Base-by-base conservation (phyloP, 53 echinoderm and acorn worm species). In the Actinopyga echinites region DNA sequence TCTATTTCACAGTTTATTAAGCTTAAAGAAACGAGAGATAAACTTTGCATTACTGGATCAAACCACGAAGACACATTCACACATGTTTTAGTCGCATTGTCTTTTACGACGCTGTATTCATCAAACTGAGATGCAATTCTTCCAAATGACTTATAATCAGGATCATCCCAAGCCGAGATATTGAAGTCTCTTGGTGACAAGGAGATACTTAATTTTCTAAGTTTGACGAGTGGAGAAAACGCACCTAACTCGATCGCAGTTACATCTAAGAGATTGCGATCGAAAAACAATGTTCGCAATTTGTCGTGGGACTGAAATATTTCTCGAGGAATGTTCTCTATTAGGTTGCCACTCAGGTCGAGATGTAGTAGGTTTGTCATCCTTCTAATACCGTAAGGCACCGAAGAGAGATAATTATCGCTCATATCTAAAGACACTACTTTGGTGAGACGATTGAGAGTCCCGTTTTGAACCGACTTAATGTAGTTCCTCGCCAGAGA, bases 351-450 rank as follows among this genome's bases (percentile, higher is more conserved):
- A 25, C 40, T 30, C 23, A 71, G n/a, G 22, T 71, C 71, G 8
- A 71, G 26, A 44, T 40, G 19, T 44, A 40, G 71, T 26, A 71
- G 40, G 21, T 71, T 71, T 13, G 19, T 71, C 71, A 71, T 71
- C 34, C 25, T 21, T 5, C 71, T 71, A 20, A 71, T 71, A 40
- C 71, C 71, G 44, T 71, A 71, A 71, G 71, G 71, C 71, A 71
- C 38, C 12, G 21, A 25, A 8, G 20, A 2, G 26, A 71, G 71
- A n/a, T 21, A 11, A 22, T 71, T 71, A 5, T 71, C n/a, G 6
- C 71, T 71, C 71, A 71, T 42, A 44, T 71, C 42, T 26, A 71
- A 71, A 28, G 71, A 71, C 7, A 71, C 43, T 35, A 71, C 22
- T 71, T 71, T 40, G 24, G 44, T 71, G 40, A 71, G 34, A 12